A percentile compares a stretch with the other conserved stretches of the same genome.
These are phyloP conservation scores for Prionace glauca DNA, from an alignment of 2,797 vertebrate genomes.

Conservation along the genomic window DNA sequence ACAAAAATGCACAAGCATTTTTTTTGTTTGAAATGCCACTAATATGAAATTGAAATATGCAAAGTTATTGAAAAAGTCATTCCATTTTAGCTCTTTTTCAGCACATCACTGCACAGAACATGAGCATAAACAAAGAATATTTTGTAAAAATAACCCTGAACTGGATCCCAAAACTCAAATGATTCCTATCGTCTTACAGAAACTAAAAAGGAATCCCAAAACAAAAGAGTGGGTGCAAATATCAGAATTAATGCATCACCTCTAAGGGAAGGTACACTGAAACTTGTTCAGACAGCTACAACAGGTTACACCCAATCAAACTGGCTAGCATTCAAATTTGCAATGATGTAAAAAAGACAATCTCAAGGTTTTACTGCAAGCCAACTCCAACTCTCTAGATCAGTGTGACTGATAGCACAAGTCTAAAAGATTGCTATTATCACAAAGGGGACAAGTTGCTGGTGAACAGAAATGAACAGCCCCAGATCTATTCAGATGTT, in stretches of 20 bases:
- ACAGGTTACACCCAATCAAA: neutral
- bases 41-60: neutral
- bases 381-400: neutral
- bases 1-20: neutral
- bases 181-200: neutral
- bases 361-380: neutral
- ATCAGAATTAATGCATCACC: neutral
- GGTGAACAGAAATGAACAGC: neutral
- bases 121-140: no score
- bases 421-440: neutral
- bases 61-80: neutral
- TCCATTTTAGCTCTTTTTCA: neutral
- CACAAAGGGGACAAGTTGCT: neutral
- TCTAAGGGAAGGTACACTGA: no score
- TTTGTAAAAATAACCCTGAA: neutral
- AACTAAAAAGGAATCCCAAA: neutral
- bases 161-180: neutral
- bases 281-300: neutral
- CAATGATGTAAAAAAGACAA: neutral
- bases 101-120: neutral
- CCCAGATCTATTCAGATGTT: neutral
- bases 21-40: neutral
- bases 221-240: neutral
- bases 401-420: neutral
- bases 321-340: neutral